phyloP scores from a whole-genome alignment of 2,888 invertebrate species.

The Eretmocerus hayati region DNA sequence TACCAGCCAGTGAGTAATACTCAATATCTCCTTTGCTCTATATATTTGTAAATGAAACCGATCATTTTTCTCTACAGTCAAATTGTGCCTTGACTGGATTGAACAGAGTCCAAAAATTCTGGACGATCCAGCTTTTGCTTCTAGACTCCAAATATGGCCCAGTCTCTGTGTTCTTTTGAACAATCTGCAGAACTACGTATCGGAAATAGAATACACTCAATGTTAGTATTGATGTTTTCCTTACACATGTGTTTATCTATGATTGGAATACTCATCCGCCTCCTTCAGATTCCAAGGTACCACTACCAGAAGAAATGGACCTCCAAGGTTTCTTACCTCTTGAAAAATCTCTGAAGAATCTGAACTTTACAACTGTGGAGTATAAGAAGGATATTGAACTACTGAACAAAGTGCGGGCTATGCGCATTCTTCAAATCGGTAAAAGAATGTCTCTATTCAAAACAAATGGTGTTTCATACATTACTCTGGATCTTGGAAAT shows the following conservation, averaged over 20 bases:
- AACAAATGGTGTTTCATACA: conserved; percentile 44
- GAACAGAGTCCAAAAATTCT: conserved; percentile 52
- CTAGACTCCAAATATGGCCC: conserved; percentile 68
- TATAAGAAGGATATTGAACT: conserved; percentile 43
- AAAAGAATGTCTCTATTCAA: conserved; percentile 48
- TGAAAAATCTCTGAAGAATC: conserved; percentile 52
- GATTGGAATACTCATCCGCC: too few relatives aligned
- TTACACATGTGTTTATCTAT: background rate
- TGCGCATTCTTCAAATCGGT: conserved; percentile 50
- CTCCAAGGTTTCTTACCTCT: conserved; percentile 73
- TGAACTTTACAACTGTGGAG: conserved; percentile 50
- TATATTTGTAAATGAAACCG: conserved; percentile 8
- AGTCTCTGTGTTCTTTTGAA: conserved; percentile 71
- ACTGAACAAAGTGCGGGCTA: conserved; percentile 49
- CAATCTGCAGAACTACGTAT: conserved; percentile 52
- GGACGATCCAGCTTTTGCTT: conserved; percentile 51
- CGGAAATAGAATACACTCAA: conserved; percentile 50
- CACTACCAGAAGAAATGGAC: conserved; percentile 73
- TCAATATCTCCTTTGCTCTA: too few relatives aligned
- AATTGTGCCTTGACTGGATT: conserved; percentile 70
- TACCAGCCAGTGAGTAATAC: conserved; percentile 58
- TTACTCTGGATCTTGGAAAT: conserved; percentile 32
- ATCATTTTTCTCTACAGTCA: conserved; percentile 50
- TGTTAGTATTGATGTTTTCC: conserved; percentile 43
- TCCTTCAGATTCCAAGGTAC: conserved; percentile 54